Conservation (phyloP, 2,888 invertebrate species). For the Phengaris alcon region DNA sequence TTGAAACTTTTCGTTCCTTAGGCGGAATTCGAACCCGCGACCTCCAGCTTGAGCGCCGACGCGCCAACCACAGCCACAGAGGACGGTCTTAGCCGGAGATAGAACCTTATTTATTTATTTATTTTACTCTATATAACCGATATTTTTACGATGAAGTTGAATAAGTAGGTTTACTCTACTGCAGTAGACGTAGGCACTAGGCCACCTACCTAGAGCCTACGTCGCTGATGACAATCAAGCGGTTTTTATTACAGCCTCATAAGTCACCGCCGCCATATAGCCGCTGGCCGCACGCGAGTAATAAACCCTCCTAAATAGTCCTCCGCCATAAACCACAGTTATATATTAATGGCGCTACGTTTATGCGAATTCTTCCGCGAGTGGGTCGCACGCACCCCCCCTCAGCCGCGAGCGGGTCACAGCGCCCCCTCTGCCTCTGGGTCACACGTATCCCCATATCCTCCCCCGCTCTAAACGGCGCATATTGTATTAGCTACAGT, state of each 20-base stretch:
- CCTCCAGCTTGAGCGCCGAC: too few relatives aligned
- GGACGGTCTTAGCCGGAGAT: too few relatives aligned
- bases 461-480: background rate
- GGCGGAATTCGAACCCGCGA: too few relatives aligned
- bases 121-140: too few relatives aligned
- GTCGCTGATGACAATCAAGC: background rate
- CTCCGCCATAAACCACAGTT: background rate
- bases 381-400: conserved; percentile 3
- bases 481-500: background rate
- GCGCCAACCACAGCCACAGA: too few relatives aligned
- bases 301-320: background rate
- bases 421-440: background rate
- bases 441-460: background rate
- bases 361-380: conserved; percentile 19
- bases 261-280: background rate
- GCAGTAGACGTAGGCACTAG: too few relatives aligned
- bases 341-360: conserved; percentile 6
- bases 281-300: background rate
- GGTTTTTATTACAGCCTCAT: background rate
- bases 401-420: too few relatives aligned
- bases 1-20: too few relatives aligned
- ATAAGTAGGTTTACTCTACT: too few relatives aligned
- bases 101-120: too few relatives aligned
- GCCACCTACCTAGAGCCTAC: too few relatives aligned
- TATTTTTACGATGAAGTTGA: too few relatives aligned